A percentile compares a stretch with the other conserved stretches of the same genome.
phyloP scores from a whole-genome alignment of 1,140 invertebrate species.

The Dolichoris vasculosae region DNA sequence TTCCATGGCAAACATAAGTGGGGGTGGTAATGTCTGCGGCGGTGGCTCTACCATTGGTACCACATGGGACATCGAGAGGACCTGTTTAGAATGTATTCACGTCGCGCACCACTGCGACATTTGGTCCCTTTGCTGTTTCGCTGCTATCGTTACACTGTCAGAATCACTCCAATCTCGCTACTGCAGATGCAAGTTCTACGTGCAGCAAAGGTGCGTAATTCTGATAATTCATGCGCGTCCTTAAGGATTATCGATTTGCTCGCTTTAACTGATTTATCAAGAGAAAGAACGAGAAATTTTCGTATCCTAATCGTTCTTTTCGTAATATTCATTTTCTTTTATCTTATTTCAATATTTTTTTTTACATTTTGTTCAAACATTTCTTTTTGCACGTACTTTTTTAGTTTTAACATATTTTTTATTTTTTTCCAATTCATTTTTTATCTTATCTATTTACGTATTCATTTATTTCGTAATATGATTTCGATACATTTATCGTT shows the following conservation, averaged over 20 bases:
- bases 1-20: constrained; percentile 28
- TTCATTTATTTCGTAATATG: neutral
- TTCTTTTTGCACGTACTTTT: too few relatives aligned
- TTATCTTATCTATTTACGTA: too few relatives aligned
- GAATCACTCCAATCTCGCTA: neutral
- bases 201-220: neutral
- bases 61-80: constrained; percentile 19
- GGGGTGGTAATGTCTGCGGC: neutral
- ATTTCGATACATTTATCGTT: neutral
- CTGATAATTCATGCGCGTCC: neutral
- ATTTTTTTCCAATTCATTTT: too few relatives aligned
- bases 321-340: too few relatives aligned
- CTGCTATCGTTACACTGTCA: neutral
- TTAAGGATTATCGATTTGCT: neutral
- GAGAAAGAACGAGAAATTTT: neutral
- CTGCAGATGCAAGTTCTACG: neutral
- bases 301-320: too few relatives aligned
- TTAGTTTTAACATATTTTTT: too few relatives aligned
- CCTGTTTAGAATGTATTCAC: constrained; percentile 64
- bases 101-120: constrained; percentile 50
- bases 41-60: constrained; percentile 5
- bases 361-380: too few relatives aligned
- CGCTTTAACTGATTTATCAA: neutral
- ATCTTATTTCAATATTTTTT: too few relatives aligned
- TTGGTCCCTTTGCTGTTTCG: constrained; percentile 10